These are phyloP conservation scores for Dryas iulia DNA, from an alignment of 1,140 invertebrate genomes.

Conservation along the genomic window DNA sequence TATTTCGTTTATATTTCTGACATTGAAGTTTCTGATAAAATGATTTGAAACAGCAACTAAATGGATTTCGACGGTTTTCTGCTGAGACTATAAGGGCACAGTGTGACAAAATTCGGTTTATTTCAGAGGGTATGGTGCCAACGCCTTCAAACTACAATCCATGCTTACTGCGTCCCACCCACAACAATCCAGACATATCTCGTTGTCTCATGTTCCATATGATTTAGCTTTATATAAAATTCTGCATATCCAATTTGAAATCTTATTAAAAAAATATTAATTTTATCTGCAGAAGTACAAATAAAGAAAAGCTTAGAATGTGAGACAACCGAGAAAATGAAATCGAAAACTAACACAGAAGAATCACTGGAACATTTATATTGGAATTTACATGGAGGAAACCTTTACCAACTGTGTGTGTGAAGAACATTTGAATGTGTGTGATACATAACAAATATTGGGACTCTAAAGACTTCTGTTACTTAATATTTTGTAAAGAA, in stretches of 20 bases:
- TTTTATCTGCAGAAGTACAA: slow-evolving; percentile 79
- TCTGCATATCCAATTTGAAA: slow-evolving; percentile 39
- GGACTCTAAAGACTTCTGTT: slow-evolving; percentile 49
- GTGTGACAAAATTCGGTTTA: slow-evolving; percentile 76
- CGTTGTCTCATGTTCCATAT: slow-evolving; percentile 82
- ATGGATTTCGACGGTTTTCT: slow-evolving; percentile 50
- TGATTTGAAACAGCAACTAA: slow-evolving; percentile 68
- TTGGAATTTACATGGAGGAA: slow-evolving; percentile 78
- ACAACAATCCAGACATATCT: slow-evolving; percentile 81
- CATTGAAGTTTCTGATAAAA: slow-evolving; percentile 5
- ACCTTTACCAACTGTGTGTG: slow-evolving; percentile 70
- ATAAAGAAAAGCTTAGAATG: slow-evolving; percentile 68
- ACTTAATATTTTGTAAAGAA: slow-evolving; percentile 34
- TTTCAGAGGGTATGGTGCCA: slow-evolving; percentile 79
- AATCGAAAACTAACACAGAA: slow-evolving; percentile 54
- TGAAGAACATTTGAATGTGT: slow-evolving; percentile 45
- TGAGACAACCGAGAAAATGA: slow-evolving; percentile 69
- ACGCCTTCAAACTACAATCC: slow-evolving; percentile 66
- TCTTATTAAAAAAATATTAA: slow-evolving; percentile 66
- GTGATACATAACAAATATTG: slow-evolving; percentile 35
- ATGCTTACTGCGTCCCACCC: slow-evolving; percentile 76
- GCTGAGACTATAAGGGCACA: slow-evolving; percentile 46
- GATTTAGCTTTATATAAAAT: slow-evolving; percentile 69
- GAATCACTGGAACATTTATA: slow-evolving; percentile 75
- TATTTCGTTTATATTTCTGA: neutral